Base-by-base conservation (phyloP, 1,140 invertebrate species). In the Heliconius hermathena region DNA sequence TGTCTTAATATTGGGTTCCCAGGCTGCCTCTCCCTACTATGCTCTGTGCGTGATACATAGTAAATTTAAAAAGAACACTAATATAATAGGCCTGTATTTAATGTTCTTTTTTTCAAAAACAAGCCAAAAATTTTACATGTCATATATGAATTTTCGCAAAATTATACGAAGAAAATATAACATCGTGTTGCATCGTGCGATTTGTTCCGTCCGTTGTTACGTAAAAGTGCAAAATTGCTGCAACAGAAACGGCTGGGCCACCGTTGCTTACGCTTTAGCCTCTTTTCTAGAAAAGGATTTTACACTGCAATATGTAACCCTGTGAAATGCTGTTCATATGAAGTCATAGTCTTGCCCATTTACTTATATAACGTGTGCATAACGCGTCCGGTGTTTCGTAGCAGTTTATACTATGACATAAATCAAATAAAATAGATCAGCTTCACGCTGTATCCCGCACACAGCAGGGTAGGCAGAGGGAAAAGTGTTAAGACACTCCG, bases 141-240 rank as follows among this genome's bases (percentile, higher is more conserved):
- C n/a, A 9, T 60, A n/a, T 60, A n/a, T 26, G n/a, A 26, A 60
- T 60, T 22, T 60, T 26, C 57, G 38, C 38, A 76, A 46, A n/a
- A 22, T 76, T 70, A 36, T 76, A 38, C 22, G 8, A 38, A 36
- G 57, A 66, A 70, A 75, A 11, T 11, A 8, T 76, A 22, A 76
- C 33, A 46, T 70, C 54, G 73, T 76, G 22, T 76, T 82, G 77
- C 78, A 80, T 83, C 78, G 81, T 82, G 80, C 82, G 81, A 85
- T 86, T 85, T 73, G 81, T 86, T 85, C 81, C 81, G 83, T 77
- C 76, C 81, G 76, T 81, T 80, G 83, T 88, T 86, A 88, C 83
- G 83, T 82, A 86, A 80, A 80, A 80, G 78, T 82, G 79, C 74
- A 81, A 81, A 78, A 79, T 81, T 83, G 80, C 79, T 66, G 74